phyloP scores from a whole-genome alignment of 2,888 invertebrate genomes.

The Synanthedon formicaeformis region DNA sequence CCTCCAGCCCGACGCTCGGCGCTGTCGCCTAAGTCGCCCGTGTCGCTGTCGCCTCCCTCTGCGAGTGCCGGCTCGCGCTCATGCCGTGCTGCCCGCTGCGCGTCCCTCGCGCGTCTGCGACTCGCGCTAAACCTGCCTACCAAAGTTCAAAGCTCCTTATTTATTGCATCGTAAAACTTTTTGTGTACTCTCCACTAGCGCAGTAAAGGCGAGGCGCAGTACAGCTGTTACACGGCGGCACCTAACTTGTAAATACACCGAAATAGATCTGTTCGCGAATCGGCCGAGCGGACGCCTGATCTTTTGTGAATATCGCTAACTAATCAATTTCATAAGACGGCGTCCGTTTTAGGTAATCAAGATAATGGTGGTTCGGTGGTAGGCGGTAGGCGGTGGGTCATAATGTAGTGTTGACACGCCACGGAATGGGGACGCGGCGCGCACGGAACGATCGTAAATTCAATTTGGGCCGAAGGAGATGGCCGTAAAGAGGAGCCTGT shows the following conservation, averaged over 20 bases:
- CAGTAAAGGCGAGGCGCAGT: no score
- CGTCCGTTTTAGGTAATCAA: no score
- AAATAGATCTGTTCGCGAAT: constrained; percentile 1
- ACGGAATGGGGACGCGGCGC: constrained; percentile 2
- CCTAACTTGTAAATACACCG: constrained; percentile 2
- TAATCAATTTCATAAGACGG: no score
- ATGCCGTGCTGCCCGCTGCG: not conserved
- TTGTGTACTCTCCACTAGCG: constrained; percentile 6
- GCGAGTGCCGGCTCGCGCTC: not conserved
- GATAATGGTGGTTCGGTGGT: no score
- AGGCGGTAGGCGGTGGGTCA: not conserved
- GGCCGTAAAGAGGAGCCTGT: constrained; percentile 4
- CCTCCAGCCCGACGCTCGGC: constrained; percentile 70
- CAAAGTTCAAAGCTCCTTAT: constrained; percentile 27
- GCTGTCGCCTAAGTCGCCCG: not conserved
- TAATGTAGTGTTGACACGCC: not conserved
- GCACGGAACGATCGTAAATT: constrained; percentile 15
- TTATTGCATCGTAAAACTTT: constrained; percentile 34
- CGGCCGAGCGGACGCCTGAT: not conserved
- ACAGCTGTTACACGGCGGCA: constrained; percentile 2
- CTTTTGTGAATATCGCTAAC: no score
- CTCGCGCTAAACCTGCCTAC: constrained; percentile 6
- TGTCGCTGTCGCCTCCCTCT: not conserved
- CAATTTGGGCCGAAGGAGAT: constrained; percentile 14
- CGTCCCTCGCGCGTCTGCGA: not conserved